Evolutionary conservation across 2,113 vertebrate species (phyloP), one percentile per base, ranked within the genome.

Genomic region (Halichoerus grypus): DNA sequence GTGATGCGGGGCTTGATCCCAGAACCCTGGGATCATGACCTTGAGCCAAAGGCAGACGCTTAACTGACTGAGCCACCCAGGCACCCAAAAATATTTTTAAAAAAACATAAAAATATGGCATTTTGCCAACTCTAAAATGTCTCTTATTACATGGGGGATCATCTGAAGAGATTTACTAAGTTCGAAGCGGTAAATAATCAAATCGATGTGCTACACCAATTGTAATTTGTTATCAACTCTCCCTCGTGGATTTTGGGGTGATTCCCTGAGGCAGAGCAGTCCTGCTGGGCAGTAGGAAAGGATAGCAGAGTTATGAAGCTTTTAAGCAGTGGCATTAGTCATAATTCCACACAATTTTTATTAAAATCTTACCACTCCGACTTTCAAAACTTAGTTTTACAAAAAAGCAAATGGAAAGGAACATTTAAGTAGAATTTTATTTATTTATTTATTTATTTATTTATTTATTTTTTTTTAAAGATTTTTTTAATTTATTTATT

Each of bases 371-470:
- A 46, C 76, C 15, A 26, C 36, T 76, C 26, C 24, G 67, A 80
- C 49, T 80, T 93, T 72, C 85, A 94, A 88, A 97, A 69, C 15
- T 89, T 61, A 57, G n/a, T 77, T 87, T 86, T 83, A 67, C 13
- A 77, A 93, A 84, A 86, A 87, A 88, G 53, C 65, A 72, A 91
- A 88, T 57, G n/a, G 46, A 93, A 96, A 84, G 61, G 46, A 93
- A 82, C 36, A 72, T 82, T 80, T 95, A 76, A 92, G 19, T 55
- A 79, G 87, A 74, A 74, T 92, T 98, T 95, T 83, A 91, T n/a
- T n/a, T n/a, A n/a, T n/a, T n/a, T n/a, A n/a, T n/a, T n/a, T n/a
- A n/a, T n/a, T n/a, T n/a, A n/a, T n/a, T n/a, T n/a, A n/a, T n/a
- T n/a, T n/a, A n/a, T n/a, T n/a, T n/a, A n/a, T n/a, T n/a, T n/a